Evolutionary conservation across 2,797 vertebrate species (phyloP), one percentile per base, ranked within the genome.

Genomic region (Fistularia tabacaria): DNA sequence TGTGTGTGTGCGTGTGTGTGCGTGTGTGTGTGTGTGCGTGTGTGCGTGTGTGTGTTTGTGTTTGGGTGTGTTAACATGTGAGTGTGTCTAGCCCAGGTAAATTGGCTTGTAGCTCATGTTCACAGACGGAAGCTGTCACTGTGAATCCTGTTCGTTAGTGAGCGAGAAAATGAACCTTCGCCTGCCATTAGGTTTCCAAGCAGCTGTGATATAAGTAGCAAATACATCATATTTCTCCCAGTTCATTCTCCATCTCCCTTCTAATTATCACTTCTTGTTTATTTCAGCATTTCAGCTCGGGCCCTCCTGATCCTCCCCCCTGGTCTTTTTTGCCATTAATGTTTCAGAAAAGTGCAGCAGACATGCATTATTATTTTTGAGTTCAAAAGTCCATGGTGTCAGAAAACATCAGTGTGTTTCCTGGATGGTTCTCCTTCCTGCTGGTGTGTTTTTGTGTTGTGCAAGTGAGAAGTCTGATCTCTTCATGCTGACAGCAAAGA

Each of bases 51-150:
- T 45, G 45, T 46, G 25, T 25, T n/a, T n/a, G n/a, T n/a, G n/a
- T n/a, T n/a, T n/a, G n/a, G n/a, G n/a, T n/a, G n/a, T n/a, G n/a
- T n/a, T n/a, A n/a, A n/a, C n/a, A n/a, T n/a, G n/a, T n/a, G 25
- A 3, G 25, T 25, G 25, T 25, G 25, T 7, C 13, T 41, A 49
- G 53, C 48, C 57, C 57, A 66, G 65, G 60, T 66, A 70, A 70
- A 72, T 77, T 82, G 74, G 70, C 72, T 69, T 65, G 64, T 75
- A 67, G 59, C 66, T 77, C 54, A 62, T 75, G 64, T 67, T 76
- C 71, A 73, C 76, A 77, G 74, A 75, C 47, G 62, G 62, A 7
- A 49, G 25, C 25, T 25, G 25, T 25, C 76, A 75, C 59, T 13
- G 10, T 62, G 57, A 71, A 43, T 54, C 69, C 62, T 67, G 66